Evolutionary conservation across 2,113 vertebrate species (phyloP), one percentile per base, ranked within the genome.

Genomic region (Trematomus loennbergii): DNA sequence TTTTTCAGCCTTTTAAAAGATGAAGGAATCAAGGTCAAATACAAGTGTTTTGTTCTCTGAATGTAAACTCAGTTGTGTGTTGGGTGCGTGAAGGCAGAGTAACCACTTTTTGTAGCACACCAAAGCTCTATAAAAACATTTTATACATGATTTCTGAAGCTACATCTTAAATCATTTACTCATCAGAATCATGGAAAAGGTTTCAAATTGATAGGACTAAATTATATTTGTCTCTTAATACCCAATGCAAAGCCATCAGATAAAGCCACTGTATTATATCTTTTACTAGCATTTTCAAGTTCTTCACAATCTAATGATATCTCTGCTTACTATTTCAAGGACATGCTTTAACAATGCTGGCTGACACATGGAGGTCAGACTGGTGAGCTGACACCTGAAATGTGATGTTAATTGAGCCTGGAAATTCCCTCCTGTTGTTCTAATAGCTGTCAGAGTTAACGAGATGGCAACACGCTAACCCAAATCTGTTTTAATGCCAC

Each of bases 381-480:
- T 52, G 12, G 12, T 59, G 12, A 17, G 33, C 50, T 48, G 61
- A 52, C 18, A 50, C 55, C 16, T 61, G 25, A 65, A 68, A 67
- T 63, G 54, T 46, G 62, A 48, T 68, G 11, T 12, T 16, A 80
- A 43, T 61, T 9, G 17, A 54, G 64, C 13, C 53, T 60, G 74
- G 59, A 82, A 67, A 63, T 55, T 75, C 59, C 53, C 69, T 48
- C 11, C 7, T 6, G 8, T 45, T 48, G 33, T 64, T 63, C 25
- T 40, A 40, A 40, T 40, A 8, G 36, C 36, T 40, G 36, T 40
- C 36, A 40, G 36, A 40, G 36, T 40, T 40, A 40, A 40, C 1
- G 36, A 40, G 36, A 40, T 40, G 36, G 36, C 36, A 8, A 40
- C 36, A 40, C 8, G 36, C 36, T 40, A 40, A 40, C 36, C 36